Conservation (phyloP, 2,797 vertebrate genomes). For the Lepus oiostolus region DNA sequence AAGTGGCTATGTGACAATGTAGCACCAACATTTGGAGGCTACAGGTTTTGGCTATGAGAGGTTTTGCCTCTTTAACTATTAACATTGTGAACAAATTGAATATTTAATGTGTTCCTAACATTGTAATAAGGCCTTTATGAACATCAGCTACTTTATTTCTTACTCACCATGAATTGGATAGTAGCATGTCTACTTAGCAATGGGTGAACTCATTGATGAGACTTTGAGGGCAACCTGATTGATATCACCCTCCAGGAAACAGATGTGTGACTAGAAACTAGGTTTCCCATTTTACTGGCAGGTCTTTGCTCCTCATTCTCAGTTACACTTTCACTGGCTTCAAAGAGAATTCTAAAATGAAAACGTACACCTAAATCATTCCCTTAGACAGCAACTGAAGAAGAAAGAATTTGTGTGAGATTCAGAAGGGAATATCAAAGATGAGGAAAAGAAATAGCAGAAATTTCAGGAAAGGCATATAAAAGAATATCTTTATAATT, state of each 20-base stretch:
- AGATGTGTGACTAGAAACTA: too few relatives aligned
- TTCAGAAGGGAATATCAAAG: not conserved
- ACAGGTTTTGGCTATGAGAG: not conserved
- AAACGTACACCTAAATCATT: not conserved
- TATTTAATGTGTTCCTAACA: not conserved
- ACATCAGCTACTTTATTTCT: not conserved
- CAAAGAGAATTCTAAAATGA: not conserved
- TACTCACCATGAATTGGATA: not conserved
- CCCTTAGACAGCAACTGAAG: not conserved
- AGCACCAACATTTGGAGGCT: rapidly evolving
- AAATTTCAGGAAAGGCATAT: not conserved
- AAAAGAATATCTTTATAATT: not conserved
- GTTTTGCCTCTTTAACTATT: not conserved
- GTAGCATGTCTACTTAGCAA: not conserved
- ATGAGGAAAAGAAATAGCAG: not conserved
- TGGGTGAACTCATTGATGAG: not conserved
- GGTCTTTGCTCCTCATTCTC: not conserved
- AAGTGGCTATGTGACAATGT: rapidly evolving
- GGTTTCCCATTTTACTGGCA: rapidly evolving
- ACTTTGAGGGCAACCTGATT: not conserved
- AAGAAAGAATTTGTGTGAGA: not conserved
- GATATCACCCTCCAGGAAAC: not conserved
- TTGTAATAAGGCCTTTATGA: not conserved
- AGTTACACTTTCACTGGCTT: rapidly evolving
- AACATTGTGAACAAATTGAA: not conserved